Base-by-base conservation (phyloP, 2,113 vertebrate genomes). In the Myrmophylax atrothorax region DNA sequence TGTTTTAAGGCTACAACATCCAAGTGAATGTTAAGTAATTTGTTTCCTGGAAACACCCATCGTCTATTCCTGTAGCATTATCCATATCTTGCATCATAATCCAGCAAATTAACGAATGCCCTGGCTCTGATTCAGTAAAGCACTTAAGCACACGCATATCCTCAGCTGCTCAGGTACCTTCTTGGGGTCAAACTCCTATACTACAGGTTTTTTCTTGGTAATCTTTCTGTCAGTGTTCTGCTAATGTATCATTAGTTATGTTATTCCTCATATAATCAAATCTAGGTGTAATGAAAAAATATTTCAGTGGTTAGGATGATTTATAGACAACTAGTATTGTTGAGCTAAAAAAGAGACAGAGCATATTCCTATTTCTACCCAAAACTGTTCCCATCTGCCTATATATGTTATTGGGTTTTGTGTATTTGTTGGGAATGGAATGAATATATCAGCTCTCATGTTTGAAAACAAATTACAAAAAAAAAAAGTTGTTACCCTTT, bases 101-200 rank as follows among this genome's bases (percentile, higher is more conserved):
- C 10, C 29, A 89, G 56, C 31, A 84, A 90, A 72, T 59, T 74
- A 88, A 74, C 77, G 55, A 92, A 55, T 50, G 37, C 49, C 18
- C 64, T 95, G 91, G 68, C 82, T 88, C 68, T 78, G 58, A 56
- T 49, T 84, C 93, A 92, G 37, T 88, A 75, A 86, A 92, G 73
- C 75, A 86, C 75, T 97, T 92, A 88, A 52, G 62, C 56, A 46
- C 10, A 35, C 15, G 31, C 17, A 11, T 7, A 63, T 70, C 42
- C 17, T 90, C 26, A 78, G 35, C 7, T 22, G 40, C 24, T n/a
- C 31, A 55, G 44, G 40, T 78, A 17, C 14, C 70, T 87, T 37
- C 31, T 63, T 90, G 80, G 46, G 50, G 37, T 88, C 1, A 1
- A 63, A 53, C 8, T 76, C 23, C 29, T 50, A 9, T 3, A 28